phyloP scores from a whole-genome alignment of 2,888 invertebrate species.

The Vanessa cardui region DNA sequence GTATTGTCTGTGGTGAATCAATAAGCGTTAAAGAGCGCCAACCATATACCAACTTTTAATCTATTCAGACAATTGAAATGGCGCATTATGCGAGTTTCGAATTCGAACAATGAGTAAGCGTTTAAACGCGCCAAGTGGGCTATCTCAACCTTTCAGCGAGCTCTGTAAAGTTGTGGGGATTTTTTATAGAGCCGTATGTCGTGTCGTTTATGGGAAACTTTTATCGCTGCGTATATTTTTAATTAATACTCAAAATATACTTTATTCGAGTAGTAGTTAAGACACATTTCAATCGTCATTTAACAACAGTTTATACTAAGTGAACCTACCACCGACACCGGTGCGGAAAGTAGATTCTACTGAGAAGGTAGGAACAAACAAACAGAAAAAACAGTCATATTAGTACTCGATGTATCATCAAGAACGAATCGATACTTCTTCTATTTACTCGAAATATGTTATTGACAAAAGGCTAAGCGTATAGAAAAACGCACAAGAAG shows the following conservation, averaged over 20 bases:
- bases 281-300: no score
- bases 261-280: no score
- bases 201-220: constrained; percentile 7
- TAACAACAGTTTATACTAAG: no score
- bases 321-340: no score
- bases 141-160: constrained; percentile 50
- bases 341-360: no score
- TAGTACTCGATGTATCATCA: no score
- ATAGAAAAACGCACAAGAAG: no score
- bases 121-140: constrained; percentile 65
- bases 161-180: constrained; percentile 27
- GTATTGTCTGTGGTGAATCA: constrained; percentile 33
- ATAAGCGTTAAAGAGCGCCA: constrained; percentile 43
- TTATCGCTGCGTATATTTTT: not conserved
- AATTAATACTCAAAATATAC: not conserved
- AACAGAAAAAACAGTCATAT: no score
- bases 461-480: not conserved
- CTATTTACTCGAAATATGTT: not conserved
- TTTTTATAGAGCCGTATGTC: constrained; percentile 6
- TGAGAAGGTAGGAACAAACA: no score
- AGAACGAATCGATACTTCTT: not conserved
- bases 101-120: constrained; percentile 54
- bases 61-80: constrained; percentile 44
- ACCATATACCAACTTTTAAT: constrained; percentile 45
- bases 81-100: constrained; percentile 57